Conservation (phyloP, 2,113 vertebrate species). For the Phyllostomus hastatus region DNA sequence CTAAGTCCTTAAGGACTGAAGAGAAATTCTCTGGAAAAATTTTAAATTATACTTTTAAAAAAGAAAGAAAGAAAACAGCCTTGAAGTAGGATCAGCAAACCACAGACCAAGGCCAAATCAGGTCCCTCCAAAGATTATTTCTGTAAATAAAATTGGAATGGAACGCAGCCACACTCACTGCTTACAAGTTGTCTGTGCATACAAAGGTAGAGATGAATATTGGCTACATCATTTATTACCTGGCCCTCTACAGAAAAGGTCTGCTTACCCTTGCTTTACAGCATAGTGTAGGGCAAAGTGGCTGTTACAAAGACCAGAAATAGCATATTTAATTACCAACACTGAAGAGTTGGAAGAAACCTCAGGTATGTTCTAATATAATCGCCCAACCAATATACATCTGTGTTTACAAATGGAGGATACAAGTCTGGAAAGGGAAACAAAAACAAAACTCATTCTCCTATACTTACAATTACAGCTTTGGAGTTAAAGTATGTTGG, state of each 20-base stretch:
- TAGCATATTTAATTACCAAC: not conserved
- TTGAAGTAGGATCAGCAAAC: not conserved
- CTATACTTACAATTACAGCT: not conserved
- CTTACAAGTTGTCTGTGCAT: not conserved
- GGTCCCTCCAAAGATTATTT: not conserved
- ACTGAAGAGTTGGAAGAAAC: not conserved
- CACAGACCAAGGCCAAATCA: not conserved
- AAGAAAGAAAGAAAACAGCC: not conserved
- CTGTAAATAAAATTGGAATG: not conserved
- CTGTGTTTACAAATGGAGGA: not conserved
- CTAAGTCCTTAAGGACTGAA: not conserved
- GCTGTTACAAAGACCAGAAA: not conserved
- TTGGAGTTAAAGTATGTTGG: not conserved
- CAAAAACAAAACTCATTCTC: not conserved
- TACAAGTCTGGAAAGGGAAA: not conserved
- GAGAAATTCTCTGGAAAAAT: not conserved
- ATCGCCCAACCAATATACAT: not conserved
- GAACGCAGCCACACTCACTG: not conserved
- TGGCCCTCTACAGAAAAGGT: not conserved
- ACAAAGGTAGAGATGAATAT: not conserved
- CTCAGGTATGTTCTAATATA: not conserved
- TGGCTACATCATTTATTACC: not conserved
- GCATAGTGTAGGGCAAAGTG: not conserved
- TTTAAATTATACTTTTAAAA: not conserved
- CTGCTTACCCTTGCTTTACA: not conserved